Evolutionary conservation across 2,797 vertebrate species (phyloP).

Genomic region (Uromys caudimaculatus): DNA sequence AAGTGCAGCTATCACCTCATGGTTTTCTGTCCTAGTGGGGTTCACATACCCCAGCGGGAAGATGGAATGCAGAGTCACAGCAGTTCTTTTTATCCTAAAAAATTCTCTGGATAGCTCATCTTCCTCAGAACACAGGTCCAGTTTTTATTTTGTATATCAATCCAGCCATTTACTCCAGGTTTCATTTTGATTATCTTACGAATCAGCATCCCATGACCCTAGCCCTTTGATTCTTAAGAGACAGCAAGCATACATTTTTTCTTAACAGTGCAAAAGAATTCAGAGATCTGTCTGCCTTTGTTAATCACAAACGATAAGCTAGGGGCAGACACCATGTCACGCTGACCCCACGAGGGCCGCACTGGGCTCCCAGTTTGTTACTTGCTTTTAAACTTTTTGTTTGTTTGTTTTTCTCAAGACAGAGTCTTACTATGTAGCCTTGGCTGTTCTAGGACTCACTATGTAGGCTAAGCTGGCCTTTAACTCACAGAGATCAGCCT

Average conservation of each 20-base stretch:
- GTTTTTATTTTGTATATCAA: background rate
- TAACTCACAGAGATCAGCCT: background rate
- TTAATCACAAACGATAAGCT: background rate
- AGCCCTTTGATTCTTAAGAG: too few species aligned
- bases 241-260: background rate
- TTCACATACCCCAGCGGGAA: background rate
- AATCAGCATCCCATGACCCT: background rate
- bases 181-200: background rate
- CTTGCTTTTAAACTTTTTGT: background rate
- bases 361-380: background rate
- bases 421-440: background rate
- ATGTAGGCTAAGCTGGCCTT: background rate
- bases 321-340: background rate
- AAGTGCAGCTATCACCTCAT: background rate
- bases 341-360: background rate
- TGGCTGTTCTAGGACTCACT: background rate
- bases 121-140: background rate
- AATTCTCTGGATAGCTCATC: background rate
- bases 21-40: background rate
- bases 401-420: background rate
- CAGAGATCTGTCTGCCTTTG: background rate
- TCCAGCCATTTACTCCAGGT: background rate
- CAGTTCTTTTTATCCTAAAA: background rate
- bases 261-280: background rate
- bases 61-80: background rate